Base-by-base conservation (phyloP, 2,797 vertebrate species). In the Paedocypris micromegethes region DNA sequence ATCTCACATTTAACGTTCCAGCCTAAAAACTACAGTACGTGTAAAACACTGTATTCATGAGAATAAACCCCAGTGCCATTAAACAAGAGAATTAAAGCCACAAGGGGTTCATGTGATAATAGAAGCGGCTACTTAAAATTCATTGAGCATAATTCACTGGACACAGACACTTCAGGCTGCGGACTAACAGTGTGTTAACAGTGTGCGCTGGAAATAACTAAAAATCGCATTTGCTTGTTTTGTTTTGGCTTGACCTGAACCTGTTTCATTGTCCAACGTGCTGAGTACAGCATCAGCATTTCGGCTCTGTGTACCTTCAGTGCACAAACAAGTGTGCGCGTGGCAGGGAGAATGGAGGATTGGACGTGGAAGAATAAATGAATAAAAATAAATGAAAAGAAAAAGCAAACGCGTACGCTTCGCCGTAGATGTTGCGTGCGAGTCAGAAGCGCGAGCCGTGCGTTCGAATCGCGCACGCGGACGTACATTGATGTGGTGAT, bases 241-340 rank as follows among this genome's bases (percentile, higher is more conserved):
- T 49, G 59, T 46, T 53, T 64, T 45, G 59, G 60, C 37, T 51
- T 58, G 42, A 37, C 6, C 50, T 49, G 65, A 85, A 84, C 84
- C 82, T 78, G 86, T 81, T 81, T 80, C 82, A 78, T 83, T 86
- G 84, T 82, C 75, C 78, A 77, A 77, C 76, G 77, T 71, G 72
- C 77, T 80, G 81, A 74, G 58, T 61, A 37, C 68, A 63, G 73
- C 73, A 75, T 71, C 73, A 58, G 54, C 9, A 39, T 56, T 55
- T 43, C 51, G 9, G 45, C 70, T 48, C 50, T 49, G 44, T 9
- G 43, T 9, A 3, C 54, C 38, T 48, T 39, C 5, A 8, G 55
- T 47, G 55, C 50, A 45, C 47, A 5, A 56, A 56, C 43, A 54
- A 4, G 39, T 40, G 37, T 39, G 52, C 37, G 9, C 6, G 40